Evolutionary conservation across 2,113 vertebrate species (phyloP), one percentile per base, ranked within the genome.

Genomic region (Nerophis ophidion): DNA sequence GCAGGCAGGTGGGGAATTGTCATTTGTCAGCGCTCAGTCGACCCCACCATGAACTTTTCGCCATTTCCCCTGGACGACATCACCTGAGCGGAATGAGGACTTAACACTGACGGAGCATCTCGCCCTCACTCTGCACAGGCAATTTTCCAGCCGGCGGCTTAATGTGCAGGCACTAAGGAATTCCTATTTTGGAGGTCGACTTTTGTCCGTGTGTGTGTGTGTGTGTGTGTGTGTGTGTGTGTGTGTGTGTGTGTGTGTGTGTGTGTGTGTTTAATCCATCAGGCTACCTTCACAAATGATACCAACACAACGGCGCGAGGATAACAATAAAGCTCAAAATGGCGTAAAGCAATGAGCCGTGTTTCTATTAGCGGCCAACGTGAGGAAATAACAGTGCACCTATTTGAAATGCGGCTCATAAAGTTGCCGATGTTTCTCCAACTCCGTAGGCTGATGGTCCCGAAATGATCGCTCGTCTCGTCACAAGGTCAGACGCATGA

Each of bases 71-170:
- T 11, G n/a, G 57, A 45, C 17, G 63, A 53, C 26, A 47, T 15
- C 13, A 49, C 55, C 16, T 58, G 5, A 5, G 1, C 26, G 55
- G 15, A 73, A 65, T 57, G 59, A 79, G 33, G 64, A 70, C 57
- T 60, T 54, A 84, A 81, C 80, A 66, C 69, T 60, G 77, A 70
- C 61, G 34, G 59, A 66, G 60, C 38, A 34, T 47, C 65, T 55
- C 63, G 44, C 57, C 42, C 13, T 11, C 8, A 51, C 40, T 2
- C 57, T 3, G 53, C 14, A 63, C 61, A 67, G 61, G 66, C 76
- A 83, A 76, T 81, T 80, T 83, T 68, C 70, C 60, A 59, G 65
- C 52, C 55, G 36, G 68, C 55, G 19, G 67, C 59, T 68, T 75
- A 79, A 75, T 75, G 81, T 73, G 68, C 26, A 3, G 26, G 61